These are phyloP conservation scores for Drosophila mimica DNA, from an alignment of 2,888 invertebrate species.

Conservation along the genomic window DNA sequence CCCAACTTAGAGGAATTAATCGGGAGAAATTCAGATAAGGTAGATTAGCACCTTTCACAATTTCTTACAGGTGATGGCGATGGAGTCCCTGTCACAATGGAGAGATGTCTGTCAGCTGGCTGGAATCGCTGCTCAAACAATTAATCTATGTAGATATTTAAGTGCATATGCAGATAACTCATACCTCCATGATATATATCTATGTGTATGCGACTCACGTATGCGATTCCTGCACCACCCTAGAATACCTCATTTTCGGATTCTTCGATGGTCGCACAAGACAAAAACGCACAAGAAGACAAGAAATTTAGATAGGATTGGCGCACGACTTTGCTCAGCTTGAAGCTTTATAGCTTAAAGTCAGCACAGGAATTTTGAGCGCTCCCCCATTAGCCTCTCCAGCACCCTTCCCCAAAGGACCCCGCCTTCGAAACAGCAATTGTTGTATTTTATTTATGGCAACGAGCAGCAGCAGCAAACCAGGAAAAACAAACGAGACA, in stretches of 20 bases:
- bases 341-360: constrained; percentile 42
- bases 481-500: constrained; percentile 3
- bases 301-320: constrained; percentile 9
- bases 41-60: too few species aligned
- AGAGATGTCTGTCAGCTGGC: too few species aligned
- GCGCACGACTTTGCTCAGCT: constrained; percentile 23
- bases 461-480: constrained; percentile 31
- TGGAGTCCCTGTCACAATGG: too few species aligned
- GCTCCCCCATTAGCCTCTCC: not conserved
- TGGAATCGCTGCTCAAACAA: not conserved
- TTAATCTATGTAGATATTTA: not conserved
- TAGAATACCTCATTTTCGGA: not conserved
- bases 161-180: not conserved
- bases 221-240: not conserved
- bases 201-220: not conserved
- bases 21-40: not conserved
- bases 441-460: constrained; percentile 67
- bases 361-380: constrained; percentile 22
- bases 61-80: not conserved
- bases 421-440: constrained; percentile 2
- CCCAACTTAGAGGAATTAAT: not conserved
- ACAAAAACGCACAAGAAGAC: not conserved
- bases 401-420: not conserved
- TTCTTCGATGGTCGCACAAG: not conserved
- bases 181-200: not conserved